These are phyloP conservation scores for Hystrix cristata DNA, from an alignment of 2,113 vertebrate species.

Conservation along the genomic window DNA sequence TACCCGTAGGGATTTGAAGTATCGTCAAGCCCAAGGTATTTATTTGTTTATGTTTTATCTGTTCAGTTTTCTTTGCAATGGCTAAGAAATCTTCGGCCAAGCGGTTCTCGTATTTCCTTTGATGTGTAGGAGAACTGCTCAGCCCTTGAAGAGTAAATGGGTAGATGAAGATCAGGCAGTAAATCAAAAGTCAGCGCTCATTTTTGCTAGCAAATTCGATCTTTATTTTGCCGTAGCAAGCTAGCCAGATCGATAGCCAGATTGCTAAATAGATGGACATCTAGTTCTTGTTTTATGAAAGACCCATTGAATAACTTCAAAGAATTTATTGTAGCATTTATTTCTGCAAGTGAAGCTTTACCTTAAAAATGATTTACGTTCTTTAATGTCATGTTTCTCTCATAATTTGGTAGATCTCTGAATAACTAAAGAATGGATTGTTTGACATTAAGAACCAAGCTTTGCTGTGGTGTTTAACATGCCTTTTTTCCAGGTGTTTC, in stretches of 20 bases:
- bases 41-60: conserved; percentile 55
- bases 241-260: background rate
- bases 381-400: background rate
- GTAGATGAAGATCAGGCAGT: background rate
- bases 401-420: background rate
- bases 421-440: background rate
- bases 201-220: conserved; percentile 36
- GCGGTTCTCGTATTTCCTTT: background rate
- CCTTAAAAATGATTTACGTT: background rate
- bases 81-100: conserved; percentile 1
- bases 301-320: background rate
- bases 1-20: conserved; percentile 5
- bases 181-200: background rate
- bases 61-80: background rate
- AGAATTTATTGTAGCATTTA: background rate
- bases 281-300: conserved; percentile 2
- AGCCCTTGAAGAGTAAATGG: background rate
- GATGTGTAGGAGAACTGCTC: background rate
- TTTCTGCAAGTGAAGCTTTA: background rate
- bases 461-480: background rate
- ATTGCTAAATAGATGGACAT: background rate
- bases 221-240: background rate
- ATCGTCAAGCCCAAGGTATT: conserved; percentile 63
- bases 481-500: background rate
- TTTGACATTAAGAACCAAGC: background rate